A percentile compares a stretch with the other conserved stretches of the same genome.
These are phyloP conservation scores for Sebastes trivittatus DNA, from an alignment of 2,797 vertebrate species.

Conservation along the genomic window DNA sequence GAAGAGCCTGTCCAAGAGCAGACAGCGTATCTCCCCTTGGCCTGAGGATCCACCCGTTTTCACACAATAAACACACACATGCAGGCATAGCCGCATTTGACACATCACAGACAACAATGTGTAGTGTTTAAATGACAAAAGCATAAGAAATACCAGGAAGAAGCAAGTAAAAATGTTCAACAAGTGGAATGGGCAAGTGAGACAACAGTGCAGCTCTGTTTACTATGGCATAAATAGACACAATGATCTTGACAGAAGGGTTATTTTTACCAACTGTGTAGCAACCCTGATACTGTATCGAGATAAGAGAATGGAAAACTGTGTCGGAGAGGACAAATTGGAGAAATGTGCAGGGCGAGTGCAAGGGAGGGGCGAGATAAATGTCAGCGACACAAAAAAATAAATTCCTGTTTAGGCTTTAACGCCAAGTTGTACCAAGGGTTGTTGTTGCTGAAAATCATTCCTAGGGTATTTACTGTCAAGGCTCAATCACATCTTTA, in stretches of 20 bases:
- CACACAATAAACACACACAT: constrained; percentile 38
- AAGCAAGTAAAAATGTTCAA: neutral
- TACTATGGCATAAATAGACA: constrained; percentile 55
- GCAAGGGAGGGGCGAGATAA: constrained; percentile 38
- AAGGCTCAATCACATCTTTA: neutral
- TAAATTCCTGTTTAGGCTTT: constrained; percentile 8
- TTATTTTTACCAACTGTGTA: constrained; percentile 62
- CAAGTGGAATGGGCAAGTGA: constrained; percentile 9
- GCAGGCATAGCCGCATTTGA: neutral
- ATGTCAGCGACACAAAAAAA: constrained; percentile 46
- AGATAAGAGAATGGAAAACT: constrained; percentile 74
- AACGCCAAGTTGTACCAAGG: neutral
- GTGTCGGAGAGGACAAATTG: constrained; percentile 32
- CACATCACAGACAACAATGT: constrained; percentile 39
- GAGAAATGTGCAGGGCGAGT: constrained; percentile 35
- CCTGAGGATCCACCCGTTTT: constrained; percentile 60
- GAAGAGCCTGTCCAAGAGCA: constrained; percentile 72
- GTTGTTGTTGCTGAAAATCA: neutral
- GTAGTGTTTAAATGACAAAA: constrained; percentile 39
- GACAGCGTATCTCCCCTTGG: constrained; percentile 67
- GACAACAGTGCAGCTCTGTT: constrained; percentile 42
- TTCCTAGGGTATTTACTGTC: neutral
- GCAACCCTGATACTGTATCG: constrained; percentile 35
- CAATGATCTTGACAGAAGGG: constrained; percentile 69
- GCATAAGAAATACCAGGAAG: constrained; percentile 46